These are phyloP conservation scores for Sebastes oblongus DNA, from an alignment of 2,797 vertebrate species.

Conservation along the genomic window DNA sequence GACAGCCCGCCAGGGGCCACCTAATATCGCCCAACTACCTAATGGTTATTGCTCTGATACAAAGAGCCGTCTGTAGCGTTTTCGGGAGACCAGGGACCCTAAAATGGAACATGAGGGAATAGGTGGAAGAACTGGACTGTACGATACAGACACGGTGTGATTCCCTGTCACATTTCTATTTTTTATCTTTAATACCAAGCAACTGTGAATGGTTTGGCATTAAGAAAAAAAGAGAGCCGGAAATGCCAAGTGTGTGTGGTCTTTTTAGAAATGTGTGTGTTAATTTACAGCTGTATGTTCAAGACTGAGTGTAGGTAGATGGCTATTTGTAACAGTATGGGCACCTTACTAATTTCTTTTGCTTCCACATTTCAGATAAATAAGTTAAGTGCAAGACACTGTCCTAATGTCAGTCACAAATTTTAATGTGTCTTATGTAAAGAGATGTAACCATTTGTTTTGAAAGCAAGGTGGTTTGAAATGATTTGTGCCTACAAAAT, in stretches of 20 bases:
- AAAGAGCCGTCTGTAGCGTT: conserved; percentile 29
- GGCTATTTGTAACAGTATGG: conserved; percentile 38
- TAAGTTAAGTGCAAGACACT: conserved; percentile 28
- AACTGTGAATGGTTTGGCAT: conserved; percentile 66
- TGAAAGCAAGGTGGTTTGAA: conserved; percentile 41
- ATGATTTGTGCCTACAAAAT: conserved; percentile 47
- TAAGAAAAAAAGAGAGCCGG: not conserved
- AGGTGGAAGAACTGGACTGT: conserved; percentile 38
- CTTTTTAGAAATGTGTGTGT: conserved; percentile 31
- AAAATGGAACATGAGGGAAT: conserved; percentile 27
- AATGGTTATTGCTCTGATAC: conserved; percentile 55
- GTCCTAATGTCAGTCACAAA: conserved; percentile 49
- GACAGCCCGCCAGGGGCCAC: conserved; percentile 13
- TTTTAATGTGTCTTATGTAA: conserved; percentile 71
- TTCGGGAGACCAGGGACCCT: conserved; percentile 58
- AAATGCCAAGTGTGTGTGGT: conserved; percentile 11
- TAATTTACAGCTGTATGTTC: conserved; percentile 37
- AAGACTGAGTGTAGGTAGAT: conserved; percentile 24
- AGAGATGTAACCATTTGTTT: conserved; percentile 78
- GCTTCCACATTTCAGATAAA: conserved; percentile 36
- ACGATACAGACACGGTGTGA: conserved; percentile 30
- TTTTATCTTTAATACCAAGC: conserved; percentile 71
- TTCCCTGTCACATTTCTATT: conserved; percentile 52
- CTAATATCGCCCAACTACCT: conserved; percentile 43
- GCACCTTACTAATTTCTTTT: conserved; percentile 59